phyloP scores from a whole-genome alignment of 2,113 vertebrate genomes.

The Recurvirostra avosetta region DNA sequence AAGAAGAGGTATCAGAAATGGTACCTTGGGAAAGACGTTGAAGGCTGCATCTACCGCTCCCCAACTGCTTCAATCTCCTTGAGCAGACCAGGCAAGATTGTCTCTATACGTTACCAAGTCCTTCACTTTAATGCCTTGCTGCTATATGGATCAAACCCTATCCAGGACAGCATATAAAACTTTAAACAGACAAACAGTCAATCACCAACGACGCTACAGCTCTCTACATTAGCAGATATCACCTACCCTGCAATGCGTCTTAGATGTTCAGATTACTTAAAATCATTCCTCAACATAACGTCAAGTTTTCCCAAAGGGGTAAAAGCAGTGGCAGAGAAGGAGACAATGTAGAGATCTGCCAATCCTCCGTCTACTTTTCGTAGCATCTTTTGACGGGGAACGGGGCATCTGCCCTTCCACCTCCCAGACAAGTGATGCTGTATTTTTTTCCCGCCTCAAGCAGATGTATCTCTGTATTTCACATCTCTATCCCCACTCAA shows the following conservation, averaged over 20 bases:
- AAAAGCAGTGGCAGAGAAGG: background rate
- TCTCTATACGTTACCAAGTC: background rate
- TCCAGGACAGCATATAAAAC: background rate
- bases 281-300: background rate
- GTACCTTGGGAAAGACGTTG: background rate
- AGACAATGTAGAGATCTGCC: background rate
- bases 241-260: rapidly evolving
- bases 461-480: background rate
- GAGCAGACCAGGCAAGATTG: background rate
- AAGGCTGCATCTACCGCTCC: background rate
- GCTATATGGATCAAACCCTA: background rate
- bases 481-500: background rate
- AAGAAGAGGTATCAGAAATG: background rate
- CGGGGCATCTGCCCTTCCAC: background rate
- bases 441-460: background rate
- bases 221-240: no score
- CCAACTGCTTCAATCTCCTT: background rate
- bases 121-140: background rate
- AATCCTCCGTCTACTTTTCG: background rate
- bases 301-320: background rate
- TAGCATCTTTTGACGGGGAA: background rate
- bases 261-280: background rate
- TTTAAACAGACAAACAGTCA: background rate
- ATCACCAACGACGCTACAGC: background rate
- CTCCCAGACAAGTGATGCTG: background rate